phyloP scores from a whole-genome alignment of 2,888 invertebrate genomes.

The Andrena bucephala region DNA sequence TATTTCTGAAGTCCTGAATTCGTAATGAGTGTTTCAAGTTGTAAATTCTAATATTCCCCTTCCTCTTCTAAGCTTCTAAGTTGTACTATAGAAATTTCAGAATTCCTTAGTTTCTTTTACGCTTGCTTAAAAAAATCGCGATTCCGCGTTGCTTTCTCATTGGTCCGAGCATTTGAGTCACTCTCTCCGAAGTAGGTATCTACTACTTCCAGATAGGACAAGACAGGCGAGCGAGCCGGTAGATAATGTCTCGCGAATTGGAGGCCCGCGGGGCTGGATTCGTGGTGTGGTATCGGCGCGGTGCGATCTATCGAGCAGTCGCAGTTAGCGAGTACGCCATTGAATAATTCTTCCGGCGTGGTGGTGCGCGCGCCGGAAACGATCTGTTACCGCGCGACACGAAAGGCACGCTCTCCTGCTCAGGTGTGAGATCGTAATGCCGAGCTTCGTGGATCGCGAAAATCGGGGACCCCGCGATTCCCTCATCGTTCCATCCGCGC shows the following conservation, averaged over 20 bases:
- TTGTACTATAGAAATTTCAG: too few species aligned
- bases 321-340: constrained; percentile 65
- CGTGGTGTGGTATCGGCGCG: constrained; percentile 37
- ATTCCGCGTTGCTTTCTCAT: too few species aligned
- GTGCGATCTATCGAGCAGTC: constrained; percentile 61
- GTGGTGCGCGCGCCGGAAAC: constrained; percentile 74
- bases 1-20: too few species aligned
- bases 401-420: constrained; percentile 65
- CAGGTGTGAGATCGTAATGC: constrained; percentile 68
- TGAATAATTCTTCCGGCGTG: constrained; percentile 76
- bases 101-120: too few species aligned
- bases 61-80: too few species aligned
- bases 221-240: too few species aligned
- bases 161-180: too few species aligned
- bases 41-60: too few species aligned
- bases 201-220: too few species aligned
- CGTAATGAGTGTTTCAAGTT: too few species aligned
- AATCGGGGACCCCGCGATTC: constrained; percentile 8
- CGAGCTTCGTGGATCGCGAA: constrained; percentile 49
- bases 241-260: constrained; percentile 1
- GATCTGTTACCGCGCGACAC: constrained; percentile 77
- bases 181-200: too few species aligned
- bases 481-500: background rate
- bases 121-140: too few species aligned
- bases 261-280: constrained; percentile 14